phyloP scores from a whole-genome alignment of 1,140 invertebrate genomes.

The Zophobas atratus region DNA sequence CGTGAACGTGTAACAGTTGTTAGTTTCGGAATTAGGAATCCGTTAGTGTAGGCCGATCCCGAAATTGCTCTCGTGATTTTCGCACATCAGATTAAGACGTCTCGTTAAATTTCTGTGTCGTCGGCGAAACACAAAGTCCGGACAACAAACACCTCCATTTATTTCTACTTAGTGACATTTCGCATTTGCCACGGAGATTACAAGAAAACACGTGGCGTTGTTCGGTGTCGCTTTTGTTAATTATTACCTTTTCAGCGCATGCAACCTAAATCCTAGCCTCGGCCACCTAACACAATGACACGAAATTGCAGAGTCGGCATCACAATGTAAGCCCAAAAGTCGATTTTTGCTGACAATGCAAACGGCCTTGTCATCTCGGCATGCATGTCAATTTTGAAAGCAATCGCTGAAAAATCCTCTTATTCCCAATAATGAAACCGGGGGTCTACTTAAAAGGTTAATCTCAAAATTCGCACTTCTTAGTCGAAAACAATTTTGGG shows the following conservation, averaged over 20 bases:
- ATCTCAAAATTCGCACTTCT: not conserved
- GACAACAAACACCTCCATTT: slow-evolving; percentile 62
- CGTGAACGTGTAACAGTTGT: slow-evolving; percentile 35
- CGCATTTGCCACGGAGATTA: slow-evolving; percentile 63
- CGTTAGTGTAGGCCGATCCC: slow-evolving; percentile 47
- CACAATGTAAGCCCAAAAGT: slow-evolving; percentile 57
- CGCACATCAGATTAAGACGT: slow-evolving; percentile 43
- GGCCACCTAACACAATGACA: slow-evolving; percentile 24
- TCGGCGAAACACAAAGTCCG: slow-evolving; percentile 52
- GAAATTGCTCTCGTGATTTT: slow-evolving; percentile 56
- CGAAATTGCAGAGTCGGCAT: slow-evolving; percentile 31
- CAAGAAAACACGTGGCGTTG: slow-evolving; percentile 58
- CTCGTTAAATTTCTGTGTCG: slow-evolving; percentile 32
- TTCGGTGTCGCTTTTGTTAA: slow-evolving; percentile 59
- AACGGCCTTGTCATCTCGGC: slow-evolving; percentile 50
- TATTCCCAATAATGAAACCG: slow-evolving; percentile 2
- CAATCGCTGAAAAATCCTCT: slow-evolving; percentile 16
- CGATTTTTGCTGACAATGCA: slow-evolving; percentile 54
- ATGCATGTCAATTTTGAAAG: slow-evolving; percentile 4
- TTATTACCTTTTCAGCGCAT: slow-evolving; percentile 56
- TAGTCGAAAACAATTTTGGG: too few relatives aligned
- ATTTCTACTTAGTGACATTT: slow-evolving; percentile 64
- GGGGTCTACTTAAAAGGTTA: slow-evolving; percentile 46
- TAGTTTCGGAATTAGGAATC: slow-evolving; percentile 11
- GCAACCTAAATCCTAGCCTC: slow-evolving; percentile 9